phyloP scores from a whole-genome alignment of 2,113 vertebrate genomes.

The Phyllostomus hastatus region DNA sequence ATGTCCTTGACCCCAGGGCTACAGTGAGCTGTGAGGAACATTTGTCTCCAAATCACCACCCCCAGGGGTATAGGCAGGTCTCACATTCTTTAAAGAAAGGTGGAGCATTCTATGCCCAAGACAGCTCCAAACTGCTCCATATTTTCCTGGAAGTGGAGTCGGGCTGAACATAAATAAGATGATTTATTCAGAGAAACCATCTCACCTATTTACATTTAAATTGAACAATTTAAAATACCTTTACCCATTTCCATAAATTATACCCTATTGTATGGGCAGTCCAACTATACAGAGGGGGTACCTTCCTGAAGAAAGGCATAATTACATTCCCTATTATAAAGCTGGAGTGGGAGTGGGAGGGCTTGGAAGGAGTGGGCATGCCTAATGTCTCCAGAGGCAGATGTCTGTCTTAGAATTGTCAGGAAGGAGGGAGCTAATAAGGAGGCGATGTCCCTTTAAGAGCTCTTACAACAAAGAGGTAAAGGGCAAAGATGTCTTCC shows the following conservation, averaged over 20 bases:
- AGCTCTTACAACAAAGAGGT: background rate
- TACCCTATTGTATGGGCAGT: conserved; percentile 65
- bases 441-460: background rate
- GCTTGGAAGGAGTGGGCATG: background rate
- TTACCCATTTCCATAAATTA: conserved; percentile 81
- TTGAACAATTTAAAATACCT: conserved; percentile 86
- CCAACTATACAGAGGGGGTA: background rate
- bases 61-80: background rate
- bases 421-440: background rate
- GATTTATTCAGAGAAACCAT: conserved; percentile 80
- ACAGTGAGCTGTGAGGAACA: background rate
- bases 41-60: background rate
- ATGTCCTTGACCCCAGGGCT: background rate
- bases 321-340: conserved; percentile 27
- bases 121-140: conserved; percentile 66
- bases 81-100: conserved; percentile 17
- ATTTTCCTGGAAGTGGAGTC: conserved; percentile 71
- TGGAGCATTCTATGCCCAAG: conserved; percentile 18
- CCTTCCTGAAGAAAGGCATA: conserved; percentile 19
- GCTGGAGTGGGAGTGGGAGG: background rate
- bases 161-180: conserved; percentile 74
- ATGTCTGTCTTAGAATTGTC: background rate
- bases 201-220: conserved; percentile 86
- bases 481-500: background rate
- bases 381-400: background rate